These are phyloP conservation scores for Hydractinia symbiolongicarpus DNA, from an alignment of 30 jellyfish, hydroid and myxozoan species.

Conservation along the genomic window DNA sequence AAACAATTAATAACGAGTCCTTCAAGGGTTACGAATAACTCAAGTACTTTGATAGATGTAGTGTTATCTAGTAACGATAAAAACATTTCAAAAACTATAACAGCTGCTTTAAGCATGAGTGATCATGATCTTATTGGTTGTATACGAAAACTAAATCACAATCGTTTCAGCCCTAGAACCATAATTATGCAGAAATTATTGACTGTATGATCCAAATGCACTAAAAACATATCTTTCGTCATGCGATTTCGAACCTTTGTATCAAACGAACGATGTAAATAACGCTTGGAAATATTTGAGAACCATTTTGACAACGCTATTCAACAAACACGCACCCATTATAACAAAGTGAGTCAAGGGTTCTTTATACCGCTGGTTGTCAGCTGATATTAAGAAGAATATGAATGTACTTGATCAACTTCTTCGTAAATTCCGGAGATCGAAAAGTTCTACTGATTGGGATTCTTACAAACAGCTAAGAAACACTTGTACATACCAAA, in stretches of 20 bases:
- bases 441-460: constrained; percentile 23
- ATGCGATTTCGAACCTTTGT: constrained; percentile 12
- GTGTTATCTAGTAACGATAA: constrained; percentile 34
- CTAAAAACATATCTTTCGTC: too few species aligned
- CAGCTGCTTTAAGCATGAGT: constrained; percentile 25
- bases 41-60: constrained; percentile 52
- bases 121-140: constrained; percentile 50
- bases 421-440: constrained; percentile 25
- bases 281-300: constrained; percentile 16
- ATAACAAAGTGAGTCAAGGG: constrained; percentile 32
- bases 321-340: constrained; percentile 34
- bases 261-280: constrained; percentile 23
- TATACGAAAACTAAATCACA: constrained; percentile 39
- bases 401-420: constrained; percentile 46
- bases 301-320: background rate
- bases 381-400: constrained; percentile 21
- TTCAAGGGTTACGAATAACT: constrained; percentile 46
- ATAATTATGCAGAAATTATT: too few species aligned
- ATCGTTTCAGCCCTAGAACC: background rate
- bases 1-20: constrained; percentile 45
- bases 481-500: constrained; percentile 22
- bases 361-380: background rate
- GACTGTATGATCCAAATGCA: too few species aligned
- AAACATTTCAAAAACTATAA: constrained; percentile 26
- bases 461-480: constrained; percentile 31